phyloP scores from a whole-genome alignment of 2,113 vertebrate genomes.

The Lycaon pictus region DNA sequence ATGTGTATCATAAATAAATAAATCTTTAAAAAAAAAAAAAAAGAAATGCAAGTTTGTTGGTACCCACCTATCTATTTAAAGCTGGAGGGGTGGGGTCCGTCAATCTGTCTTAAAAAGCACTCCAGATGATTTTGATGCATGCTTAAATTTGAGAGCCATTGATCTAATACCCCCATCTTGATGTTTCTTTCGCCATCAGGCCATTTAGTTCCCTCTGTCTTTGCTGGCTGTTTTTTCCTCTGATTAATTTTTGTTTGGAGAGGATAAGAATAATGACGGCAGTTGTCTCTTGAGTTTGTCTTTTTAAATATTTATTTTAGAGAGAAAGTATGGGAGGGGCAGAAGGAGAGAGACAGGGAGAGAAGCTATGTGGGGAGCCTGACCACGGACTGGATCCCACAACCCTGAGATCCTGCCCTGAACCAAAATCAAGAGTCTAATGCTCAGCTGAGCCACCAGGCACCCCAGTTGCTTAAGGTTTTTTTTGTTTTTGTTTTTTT shows the following conservation, averaged over 20 bases:
- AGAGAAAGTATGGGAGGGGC: not conserved
- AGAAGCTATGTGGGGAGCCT: not conserved
- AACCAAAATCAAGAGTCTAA: not conserved
- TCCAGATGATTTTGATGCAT: not conserved
- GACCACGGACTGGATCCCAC: not conserved
- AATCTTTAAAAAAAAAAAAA: too few species aligned
- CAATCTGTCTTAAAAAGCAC: not conserved
- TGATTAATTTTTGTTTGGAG: not conserved
- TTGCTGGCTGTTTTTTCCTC: not conserved
- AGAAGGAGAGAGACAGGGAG: not conserved
- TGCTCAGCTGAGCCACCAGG: not conserved
- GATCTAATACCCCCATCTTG: not conserved
- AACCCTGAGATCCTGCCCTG: not conserved
- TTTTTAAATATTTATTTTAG: not conserved
- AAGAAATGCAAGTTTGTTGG: not conserved
- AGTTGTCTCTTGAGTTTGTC: not conserved
- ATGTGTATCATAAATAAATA: too few species aligned
- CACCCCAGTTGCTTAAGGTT: not conserved
- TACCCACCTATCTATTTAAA: not conserved
- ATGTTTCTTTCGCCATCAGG: not conserved
- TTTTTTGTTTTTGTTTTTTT: too few species aligned
- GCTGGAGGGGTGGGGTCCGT: not conserved
- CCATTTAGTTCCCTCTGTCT: not conserved
- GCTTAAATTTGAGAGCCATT: not conserved
- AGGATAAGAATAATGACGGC: conserved; percentile 4